Conservation (phyloP, 2,888 invertebrate genomes). For the Scelioninae gen. 1 region DNA sequence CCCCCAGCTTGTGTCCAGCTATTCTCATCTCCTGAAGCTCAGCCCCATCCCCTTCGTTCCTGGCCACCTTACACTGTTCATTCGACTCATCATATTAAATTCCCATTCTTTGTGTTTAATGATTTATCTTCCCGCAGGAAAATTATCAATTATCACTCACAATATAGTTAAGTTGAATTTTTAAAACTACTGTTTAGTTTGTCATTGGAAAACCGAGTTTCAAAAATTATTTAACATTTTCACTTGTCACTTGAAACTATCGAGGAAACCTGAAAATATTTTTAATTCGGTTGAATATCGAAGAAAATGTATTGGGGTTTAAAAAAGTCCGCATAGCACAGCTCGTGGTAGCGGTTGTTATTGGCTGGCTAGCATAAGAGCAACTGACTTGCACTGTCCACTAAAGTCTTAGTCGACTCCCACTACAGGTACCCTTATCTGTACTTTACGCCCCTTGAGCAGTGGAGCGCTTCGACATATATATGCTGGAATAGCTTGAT, state of each 20-base stretch:
- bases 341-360: too few relatives aligned
- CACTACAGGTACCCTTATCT: slow-evolving; percentile 81
- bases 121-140: neutral
- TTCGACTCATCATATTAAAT: slow-evolving; percentile 5
- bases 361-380: slow-evolving; percentile 82
- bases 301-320: slow-evolving; percentile 21
- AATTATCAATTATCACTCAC: too few relatives aligned
- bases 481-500: slow-evolving; percentile 36
- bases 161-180: too few relatives aligned
- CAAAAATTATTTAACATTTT: too few relatives aligned
- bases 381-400: slow-evolving; percentile 81
- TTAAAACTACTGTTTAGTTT: too few relatives aligned
- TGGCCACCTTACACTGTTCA: slow-evolving; percentile 1
- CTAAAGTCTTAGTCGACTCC: slow-evolving; percentile 79
- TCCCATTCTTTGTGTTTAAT: neutral
- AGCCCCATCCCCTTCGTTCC: slow-evolving; percentile 35
- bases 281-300: too few relatives aligned
- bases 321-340: slow-evolving; percentile 26
- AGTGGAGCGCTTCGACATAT: slow-evolving; percentile 53
- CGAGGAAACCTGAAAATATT: too few relatives aligned
- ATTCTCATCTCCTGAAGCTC: slow-evolving; percentile 52
- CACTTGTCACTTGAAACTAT: too few relatives aligned
- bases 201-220: too few relatives aligned
- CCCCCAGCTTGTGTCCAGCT: slow-evolving; percentile 39
- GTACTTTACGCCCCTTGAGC: slow-evolving; percentile 70